phyloP scores from a whole-genome alignment of 2,113 vertebrate species.

The Mixornis gularis region DNA sequence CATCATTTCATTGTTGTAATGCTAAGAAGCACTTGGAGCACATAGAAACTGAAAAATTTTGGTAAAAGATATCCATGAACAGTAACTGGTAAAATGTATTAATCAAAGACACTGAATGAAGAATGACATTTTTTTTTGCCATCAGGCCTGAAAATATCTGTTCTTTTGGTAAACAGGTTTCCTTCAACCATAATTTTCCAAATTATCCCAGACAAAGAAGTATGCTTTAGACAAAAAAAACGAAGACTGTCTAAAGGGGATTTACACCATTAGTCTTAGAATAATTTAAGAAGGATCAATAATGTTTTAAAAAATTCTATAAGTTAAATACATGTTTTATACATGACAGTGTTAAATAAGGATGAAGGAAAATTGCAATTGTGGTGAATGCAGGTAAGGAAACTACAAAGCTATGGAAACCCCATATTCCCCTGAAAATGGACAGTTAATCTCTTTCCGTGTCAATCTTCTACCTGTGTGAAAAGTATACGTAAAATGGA shows the following conservation, averaged over 20 bases:
- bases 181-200: neutral
- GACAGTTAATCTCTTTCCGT: neutral
- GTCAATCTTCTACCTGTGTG: neutral
- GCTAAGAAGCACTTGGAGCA: neutral
- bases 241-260: neutral
- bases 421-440: neutral
- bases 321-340: neutral
- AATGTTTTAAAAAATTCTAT: neutral
- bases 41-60: neutral
- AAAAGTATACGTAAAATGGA: neutral
- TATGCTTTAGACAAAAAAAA: neutral
- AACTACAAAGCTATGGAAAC: neutral
- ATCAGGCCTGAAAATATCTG: conserved; percentile 15
- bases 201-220: neutral
- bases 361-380: neutral
- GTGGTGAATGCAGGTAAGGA: neutral
- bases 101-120: neutral
- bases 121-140: neutral
- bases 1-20: neutral
- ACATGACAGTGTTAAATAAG: neutral
- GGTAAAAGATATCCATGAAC: neutral
- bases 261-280: neutral
- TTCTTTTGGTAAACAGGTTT: conserved; percentile 6
- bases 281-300: neutral
- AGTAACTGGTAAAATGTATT: neutral